Percentiles rank a stretch among this genome's conserved stretches.
phyloP scores from a whole-genome alignment of 1,140 invertebrate species.

The Rhopalosiphum padi region DNA sequence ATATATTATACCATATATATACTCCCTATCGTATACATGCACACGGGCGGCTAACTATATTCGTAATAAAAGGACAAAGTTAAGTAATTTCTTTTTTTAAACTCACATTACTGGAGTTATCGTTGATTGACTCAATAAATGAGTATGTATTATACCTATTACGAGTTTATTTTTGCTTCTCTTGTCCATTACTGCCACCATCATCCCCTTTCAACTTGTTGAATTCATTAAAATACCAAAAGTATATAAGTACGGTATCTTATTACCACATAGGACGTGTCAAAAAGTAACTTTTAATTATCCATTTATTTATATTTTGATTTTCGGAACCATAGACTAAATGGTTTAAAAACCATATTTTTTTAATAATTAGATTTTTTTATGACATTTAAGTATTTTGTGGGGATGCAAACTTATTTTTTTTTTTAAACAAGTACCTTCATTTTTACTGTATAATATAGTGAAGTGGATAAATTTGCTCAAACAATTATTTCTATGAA shows the following conservation, averaged over 20 bases:
- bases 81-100: constrained; percentile 30
- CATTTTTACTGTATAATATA: neutral
- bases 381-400: neutral
- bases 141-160: neutral
- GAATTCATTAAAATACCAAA: neutral
- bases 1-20: neutral
- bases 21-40: neutral
- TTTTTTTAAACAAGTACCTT: neutral
- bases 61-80: neutral
- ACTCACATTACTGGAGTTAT: neutral
- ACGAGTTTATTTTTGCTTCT: neutral
- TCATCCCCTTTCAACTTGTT: neutral
- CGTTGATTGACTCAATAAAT: neutral
- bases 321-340: neutral
- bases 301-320: neutral
- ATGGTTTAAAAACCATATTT: no score
- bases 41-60: neutral
- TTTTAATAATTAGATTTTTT: neutral
- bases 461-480: neutral
- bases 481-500: neutral
- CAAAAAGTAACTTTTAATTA: no score
- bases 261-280: neutral
- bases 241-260: neutral
- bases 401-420: neutral
- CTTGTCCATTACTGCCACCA: neutral